Percentiles rank a stretch among this genome's conserved stretches.
Conservation (phyloP, 2,888 invertebrate species). For the Cremastinae sp. region DNA sequence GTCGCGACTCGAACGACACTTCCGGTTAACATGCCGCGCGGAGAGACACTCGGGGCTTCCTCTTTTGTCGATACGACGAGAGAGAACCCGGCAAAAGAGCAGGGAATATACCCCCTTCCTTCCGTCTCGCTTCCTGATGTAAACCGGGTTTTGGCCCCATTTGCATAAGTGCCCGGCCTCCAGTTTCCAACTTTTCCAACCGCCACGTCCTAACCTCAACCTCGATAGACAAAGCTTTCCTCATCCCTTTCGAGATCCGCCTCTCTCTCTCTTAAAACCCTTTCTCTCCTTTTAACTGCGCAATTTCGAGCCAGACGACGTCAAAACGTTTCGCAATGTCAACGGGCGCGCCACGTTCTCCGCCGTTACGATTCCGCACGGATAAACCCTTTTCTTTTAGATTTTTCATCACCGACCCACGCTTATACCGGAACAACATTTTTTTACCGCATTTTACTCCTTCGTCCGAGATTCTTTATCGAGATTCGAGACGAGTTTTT, state of each 20-base stretch:
- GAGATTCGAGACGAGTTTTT: too few relatives aligned
- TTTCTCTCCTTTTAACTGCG: constrained; percentile 2
- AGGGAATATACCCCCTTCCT: neutral
- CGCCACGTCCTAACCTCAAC: constrained; percentile 8
- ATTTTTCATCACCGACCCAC: too few relatives aligned
- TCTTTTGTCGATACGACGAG: neutral
- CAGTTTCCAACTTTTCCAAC: constrained; percentile 55
- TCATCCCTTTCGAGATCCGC: neutral
- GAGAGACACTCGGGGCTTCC: constrained; percentile 40
- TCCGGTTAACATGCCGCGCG: constrained; percentile 51
- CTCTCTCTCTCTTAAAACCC: neutral
- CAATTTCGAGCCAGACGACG: neutral
- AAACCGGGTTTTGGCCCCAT: constrained; percentile 48
- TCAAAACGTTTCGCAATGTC: neutral
- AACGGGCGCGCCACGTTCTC: neutral
- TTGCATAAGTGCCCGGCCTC: constrained; percentile 57
- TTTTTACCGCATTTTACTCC: too few relatives aligned
- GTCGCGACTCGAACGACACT: constrained; percentile 53
- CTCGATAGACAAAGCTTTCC: constrained; percentile 7
- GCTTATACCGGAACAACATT: too few relatives aligned
- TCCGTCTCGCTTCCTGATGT: constrained; percentile 16
- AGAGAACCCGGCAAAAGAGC: neutral
- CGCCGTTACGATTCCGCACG: neutral
- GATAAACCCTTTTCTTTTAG: neutral
- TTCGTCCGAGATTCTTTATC: too few relatives aligned